These are phyloP conservation scores for Galeopterus variegatus DNA, from an alignment of 2,113 vertebrate genomes.

Conservation along the genomic window DNA sequence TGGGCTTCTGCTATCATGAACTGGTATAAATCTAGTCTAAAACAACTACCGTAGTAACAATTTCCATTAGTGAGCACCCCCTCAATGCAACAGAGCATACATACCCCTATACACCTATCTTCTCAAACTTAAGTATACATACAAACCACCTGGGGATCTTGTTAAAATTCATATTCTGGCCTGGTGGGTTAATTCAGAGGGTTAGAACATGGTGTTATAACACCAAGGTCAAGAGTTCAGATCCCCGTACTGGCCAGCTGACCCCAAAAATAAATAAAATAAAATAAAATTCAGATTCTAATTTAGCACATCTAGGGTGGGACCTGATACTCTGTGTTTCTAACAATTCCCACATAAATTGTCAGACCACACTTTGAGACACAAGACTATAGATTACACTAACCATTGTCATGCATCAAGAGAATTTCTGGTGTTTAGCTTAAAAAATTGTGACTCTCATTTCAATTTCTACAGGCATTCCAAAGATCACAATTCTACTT, in stretches of 20 bases:
- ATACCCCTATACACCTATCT: not conserved
- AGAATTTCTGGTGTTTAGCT: conserved; percentile 30
- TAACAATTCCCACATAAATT: not conserved
- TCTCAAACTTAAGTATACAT: not conserved
- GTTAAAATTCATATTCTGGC: not conserved
- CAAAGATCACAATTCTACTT: conserved; percentile 15
- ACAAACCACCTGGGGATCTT: not conserved
- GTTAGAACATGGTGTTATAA: too few relatives aligned
- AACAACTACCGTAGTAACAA: not conserved
- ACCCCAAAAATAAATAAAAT: too few relatives aligned
- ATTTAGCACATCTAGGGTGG: not conserved
- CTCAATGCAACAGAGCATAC: not conserved
- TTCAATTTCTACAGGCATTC: conserved; percentile 44
- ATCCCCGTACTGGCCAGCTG: too few relatives aligned
- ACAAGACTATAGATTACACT: not conserved
- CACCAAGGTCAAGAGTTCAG: too few relatives aligned
- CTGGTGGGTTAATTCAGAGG: too few relatives aligned
- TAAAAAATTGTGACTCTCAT: not conserved
- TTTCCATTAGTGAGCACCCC: not conserved
- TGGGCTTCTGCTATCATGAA: not conserved
- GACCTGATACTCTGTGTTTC: not conserved
- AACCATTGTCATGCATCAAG: not conserved
- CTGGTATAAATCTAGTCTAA: not conserved
- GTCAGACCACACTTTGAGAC: not conserved
- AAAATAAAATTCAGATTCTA: not conserved